phyloP scores from a whole-genome alignment of 2,888 invertebrate species.

The Melieria omissa region DNA sequence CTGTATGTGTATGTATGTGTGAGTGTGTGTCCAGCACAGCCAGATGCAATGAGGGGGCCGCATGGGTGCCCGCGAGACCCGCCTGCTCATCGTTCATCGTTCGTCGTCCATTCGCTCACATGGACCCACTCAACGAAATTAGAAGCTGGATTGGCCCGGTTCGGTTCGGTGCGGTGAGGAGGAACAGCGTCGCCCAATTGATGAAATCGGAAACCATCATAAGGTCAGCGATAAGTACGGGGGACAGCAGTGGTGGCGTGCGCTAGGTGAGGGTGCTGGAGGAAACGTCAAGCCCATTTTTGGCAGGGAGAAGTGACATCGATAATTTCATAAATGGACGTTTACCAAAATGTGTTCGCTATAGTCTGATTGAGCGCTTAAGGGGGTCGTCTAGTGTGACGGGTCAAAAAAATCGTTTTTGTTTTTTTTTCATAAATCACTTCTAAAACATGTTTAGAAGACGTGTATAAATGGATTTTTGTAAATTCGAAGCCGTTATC shows the following conservation, averaged over 20 bases:
- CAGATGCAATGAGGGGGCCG: slow-evolving; percentile 10
- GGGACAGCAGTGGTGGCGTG: neutral
- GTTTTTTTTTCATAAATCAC: too few species aligned
- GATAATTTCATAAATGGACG: slow-evolving; percentile 39
- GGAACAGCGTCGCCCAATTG: slow-evolving; percentile 6
- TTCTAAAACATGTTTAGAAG: too few species aligned
- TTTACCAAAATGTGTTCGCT: slow-evolving; percentile 11
- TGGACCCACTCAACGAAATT: slow-evolving; percentile 26
- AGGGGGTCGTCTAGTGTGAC: too few species aligned
- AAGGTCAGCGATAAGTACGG: slow-evolving; percentile 6
- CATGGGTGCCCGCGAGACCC: slow-evolving; percentile 16
- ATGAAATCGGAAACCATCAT: slow-evolving; percentile 36
- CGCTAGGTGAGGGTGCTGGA: neutral
- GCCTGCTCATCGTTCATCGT: slow-evolving; percentile 20
- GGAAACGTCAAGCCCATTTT: neutral
- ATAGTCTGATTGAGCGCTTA: slow-evolving; percentile 31
- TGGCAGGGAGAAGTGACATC: slow-evolving; percentile 1
- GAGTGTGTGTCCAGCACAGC: slow-evolving; percentile 12
- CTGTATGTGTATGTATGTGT: slow-evolving; percentile 24
- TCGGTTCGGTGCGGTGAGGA: neutral
- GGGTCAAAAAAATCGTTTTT: too few species aligned
- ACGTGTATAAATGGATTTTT: too few species aligned
- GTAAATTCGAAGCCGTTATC: too few species aligned
- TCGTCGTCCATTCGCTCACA: neutral
- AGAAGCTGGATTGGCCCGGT: slow-evolving; percentile 22